Base-by-base conservation (phyloP, 2,113 vertebrate genomes). In the Grammomys dolichurus region DNA sequence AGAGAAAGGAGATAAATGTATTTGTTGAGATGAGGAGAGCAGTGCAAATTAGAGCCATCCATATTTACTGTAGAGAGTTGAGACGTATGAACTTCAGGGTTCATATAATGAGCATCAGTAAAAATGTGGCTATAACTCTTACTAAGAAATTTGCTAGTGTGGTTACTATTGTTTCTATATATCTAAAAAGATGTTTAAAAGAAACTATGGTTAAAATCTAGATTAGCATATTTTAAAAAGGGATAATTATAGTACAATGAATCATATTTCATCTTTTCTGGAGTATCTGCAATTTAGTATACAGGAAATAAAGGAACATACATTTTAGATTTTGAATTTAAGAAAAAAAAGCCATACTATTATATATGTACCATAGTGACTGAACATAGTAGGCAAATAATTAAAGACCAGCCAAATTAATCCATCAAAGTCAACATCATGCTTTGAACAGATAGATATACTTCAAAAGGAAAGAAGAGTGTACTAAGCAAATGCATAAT, bases 341-440 rank as follows among this genome's bases (percentile, higher is more conserved):
- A 94, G 56, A 78, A 75, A 70, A 58, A 2, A 69, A 5, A 69
- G 3, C 0, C 10, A 54, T 16, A 19, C 0, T 58, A 76, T 72
- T 80, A 77, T 7, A 14, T 80, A 0, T 75, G 4, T 67, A 11
- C 51, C 76, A 56, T 46, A 63, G 4, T 54, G 40, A 82, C 72
- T 31, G 28, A 88, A 73, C 43, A 67, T 0, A 82, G 26, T 10
- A 93, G 17, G 82, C 93, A 89, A 94, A 73, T 96, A 72, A 87
- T 81, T 97, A 86, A 69, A 43, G 4, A 43, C 14, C 13, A 92
- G 13, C 0, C 63, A 80, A 78, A 80, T 2, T 33, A 81, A 84
- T 54, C 86, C 22, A 80, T 94, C 22, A 90, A 63, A 94, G 9
- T 13, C 0, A 67, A 33, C 19, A 85, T 10, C 22, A 46, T 7